Percentiles rank a stretch among this genome's conserved stretches.
Conservation (phyloP, 2,797 vertebrate species). For the Anisognathus igniventris region DNA sequence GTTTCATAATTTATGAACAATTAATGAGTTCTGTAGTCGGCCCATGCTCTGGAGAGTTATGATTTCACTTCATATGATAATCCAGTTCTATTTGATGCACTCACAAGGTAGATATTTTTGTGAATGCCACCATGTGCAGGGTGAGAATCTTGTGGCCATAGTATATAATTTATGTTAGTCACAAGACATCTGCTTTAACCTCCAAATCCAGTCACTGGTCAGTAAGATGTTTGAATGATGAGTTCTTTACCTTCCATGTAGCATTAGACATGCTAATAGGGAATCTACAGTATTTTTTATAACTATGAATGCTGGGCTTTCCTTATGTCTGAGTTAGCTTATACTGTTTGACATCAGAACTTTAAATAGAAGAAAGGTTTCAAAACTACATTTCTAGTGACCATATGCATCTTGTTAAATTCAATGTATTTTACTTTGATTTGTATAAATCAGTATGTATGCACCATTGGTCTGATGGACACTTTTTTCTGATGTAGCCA, state of each 20-base stretch:
- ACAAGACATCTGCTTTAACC: neutral
- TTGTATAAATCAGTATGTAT: neutral
- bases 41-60: neutral
- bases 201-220: neutral
- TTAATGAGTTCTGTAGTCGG: neutral
- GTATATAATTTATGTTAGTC: neutral
- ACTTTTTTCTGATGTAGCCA: neutral
- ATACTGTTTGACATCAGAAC: neutral
- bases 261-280: neutral
- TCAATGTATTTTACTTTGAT: neutral
- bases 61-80: neutral
- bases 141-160: neutral
- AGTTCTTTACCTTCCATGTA: neutral
- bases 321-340: neutral
- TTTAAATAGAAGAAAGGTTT: neutral
- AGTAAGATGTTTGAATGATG: neutral
- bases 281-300: neutral
- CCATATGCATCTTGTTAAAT: neutral
- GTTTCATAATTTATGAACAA: neutral
- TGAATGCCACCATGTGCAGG: neutral
- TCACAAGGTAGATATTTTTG: neutral
- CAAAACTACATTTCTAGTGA: neutral
- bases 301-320: neutral
- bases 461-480: neutral
- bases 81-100: neutral